phyloP scores from a whole-genome alignment of 2,888 invertebrate species.

The Poecilobothrus nobilitatus region DNA sequence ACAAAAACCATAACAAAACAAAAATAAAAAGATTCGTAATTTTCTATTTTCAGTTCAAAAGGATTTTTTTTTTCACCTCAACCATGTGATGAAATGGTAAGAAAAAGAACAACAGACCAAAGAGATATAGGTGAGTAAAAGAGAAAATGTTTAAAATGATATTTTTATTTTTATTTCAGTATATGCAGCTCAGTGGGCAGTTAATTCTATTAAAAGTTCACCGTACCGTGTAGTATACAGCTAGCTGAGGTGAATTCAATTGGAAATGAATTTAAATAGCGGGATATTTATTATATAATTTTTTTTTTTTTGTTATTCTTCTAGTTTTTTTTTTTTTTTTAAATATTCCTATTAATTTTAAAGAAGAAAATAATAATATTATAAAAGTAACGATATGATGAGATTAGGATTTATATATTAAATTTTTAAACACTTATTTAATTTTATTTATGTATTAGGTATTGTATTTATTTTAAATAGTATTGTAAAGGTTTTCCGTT shows the following conservation, averaged over 20 bases:
- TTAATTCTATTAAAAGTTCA: not conserved
- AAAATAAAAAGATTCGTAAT: not conserved
- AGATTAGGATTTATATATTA: not conserved
- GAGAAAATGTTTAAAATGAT: not conserved
- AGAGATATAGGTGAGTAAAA: not conserved
- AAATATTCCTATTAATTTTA: too few species aligned
- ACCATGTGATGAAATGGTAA: not conserved
- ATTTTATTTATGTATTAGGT: not conserved
- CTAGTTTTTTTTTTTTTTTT: too few species aligned
- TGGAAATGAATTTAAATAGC: not conserved
- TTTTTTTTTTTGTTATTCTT: too few species aligned
- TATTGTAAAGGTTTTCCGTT: not conserved
- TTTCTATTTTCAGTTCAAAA: not conserved
- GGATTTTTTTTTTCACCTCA: not conserved
- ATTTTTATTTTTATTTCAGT: too few species aligned
- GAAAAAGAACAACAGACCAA: too few species aligned
- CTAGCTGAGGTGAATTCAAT: not conserved
- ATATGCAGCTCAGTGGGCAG: not conserved
- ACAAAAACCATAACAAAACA: not conserved
- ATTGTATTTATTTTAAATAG: not conserved
- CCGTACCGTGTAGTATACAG: not conserved
- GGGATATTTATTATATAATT: too few species aligned
- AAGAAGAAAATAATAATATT: too few species aligned
- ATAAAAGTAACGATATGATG: not conserved
- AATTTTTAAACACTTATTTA: not conserved